Percentiles rank a stretch among this genome's conserved stretches.
Evolutionary conservation across 2,797 vertebrate species (phyloP).

Genomic region (Peromyscus attwateri): DNA sequence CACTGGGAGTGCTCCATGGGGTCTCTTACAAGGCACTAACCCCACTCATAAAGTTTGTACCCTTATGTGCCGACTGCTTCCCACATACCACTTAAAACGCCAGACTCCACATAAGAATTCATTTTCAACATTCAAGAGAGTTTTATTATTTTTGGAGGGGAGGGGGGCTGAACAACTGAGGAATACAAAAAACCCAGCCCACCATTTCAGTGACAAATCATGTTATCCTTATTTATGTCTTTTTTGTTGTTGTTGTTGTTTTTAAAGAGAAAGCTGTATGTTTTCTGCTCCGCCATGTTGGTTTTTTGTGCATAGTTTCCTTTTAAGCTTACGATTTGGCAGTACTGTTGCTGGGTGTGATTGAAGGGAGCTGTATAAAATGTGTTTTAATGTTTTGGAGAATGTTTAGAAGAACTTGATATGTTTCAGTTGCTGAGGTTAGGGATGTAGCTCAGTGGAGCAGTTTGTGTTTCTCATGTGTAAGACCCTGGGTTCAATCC

Average conservation of each 20-base stretch:
- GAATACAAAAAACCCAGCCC: neutral
- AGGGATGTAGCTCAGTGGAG: neutral
- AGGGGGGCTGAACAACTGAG: fast-evolving
- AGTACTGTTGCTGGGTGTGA: conserved; percentile 37
- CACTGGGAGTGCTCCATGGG: neutral
- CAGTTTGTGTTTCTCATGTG: neutral
- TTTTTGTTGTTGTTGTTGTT: neutral
- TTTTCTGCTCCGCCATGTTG: neutral
- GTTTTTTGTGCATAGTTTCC: neutral
- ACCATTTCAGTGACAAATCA: neutral
- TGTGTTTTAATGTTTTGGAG: conserved; percentile 20
- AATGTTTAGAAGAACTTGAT: neutral
- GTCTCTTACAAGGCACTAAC: neutral
- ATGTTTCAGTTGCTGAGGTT: neutral
- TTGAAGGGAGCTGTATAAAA: conserved; percentile 47
- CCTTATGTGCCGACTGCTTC: neutral
- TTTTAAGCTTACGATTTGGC: neutral
- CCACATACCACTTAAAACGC: neutral
- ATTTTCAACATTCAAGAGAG: neutral
- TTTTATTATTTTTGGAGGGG: neutral
- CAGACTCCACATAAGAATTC: neutral
- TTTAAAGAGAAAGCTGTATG: neutral
- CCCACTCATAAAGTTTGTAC: neutral
- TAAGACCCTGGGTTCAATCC: neutral
- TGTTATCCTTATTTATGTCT: neutral